Evolutionary conservation across 2,113 vertebrate species (phyloP), one percentile per base, ranked within the genome.

Genomic region (Nothocercus nigrocapillus): DNA sequence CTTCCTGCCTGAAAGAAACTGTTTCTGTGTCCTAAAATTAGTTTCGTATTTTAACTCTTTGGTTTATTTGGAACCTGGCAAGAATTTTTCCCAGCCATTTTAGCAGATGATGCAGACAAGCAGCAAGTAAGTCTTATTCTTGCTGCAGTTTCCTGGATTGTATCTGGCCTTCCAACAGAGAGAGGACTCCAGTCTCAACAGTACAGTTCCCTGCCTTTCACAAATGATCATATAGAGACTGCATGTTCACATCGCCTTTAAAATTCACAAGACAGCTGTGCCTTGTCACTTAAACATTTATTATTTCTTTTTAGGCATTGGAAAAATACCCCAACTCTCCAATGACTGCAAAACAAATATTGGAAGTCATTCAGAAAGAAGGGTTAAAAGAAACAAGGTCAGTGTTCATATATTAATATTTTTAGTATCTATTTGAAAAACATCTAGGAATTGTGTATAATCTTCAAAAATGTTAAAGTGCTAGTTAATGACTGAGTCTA

Each of bases 291-390:
- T 89, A 97, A 47, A 72, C 9, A 4, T 92, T 82, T 97, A 70
- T 94, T 97, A 76, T 97, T 95, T 97, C 77, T 96, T 97, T 97
- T 89, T 90, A 98, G 98, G 98, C 98, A 95, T 92, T 98, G 98
- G 98, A 98, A 97, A 98, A 98, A 96, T 98, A 98, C 59, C 98
- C 98, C 97, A 98, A 98, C 95, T 98, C 98, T 85, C 98, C 98
- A 96, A 98, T 98, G 98, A 98, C 98, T 89, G 98, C 98, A 97
- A 98, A 98, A 94, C 98, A 98, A 97, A 98, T 98, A 97, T 82
- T 98, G 97, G 98, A 98, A 98, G 98, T 98, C 93, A 98, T 98
- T 98, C 98, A 98, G 97, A 98, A 98, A 96, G 98, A 98, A 98
- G 98, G 98, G 45, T 97, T 98, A 96, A 98, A 98, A 97, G 98